Percentiles rank a stretch among this genome's conserved stretches.
Evolutionary conservation across 2,888 invertebrate species (phyloP).

Genomic region (Oligia latruncula): DNA sequence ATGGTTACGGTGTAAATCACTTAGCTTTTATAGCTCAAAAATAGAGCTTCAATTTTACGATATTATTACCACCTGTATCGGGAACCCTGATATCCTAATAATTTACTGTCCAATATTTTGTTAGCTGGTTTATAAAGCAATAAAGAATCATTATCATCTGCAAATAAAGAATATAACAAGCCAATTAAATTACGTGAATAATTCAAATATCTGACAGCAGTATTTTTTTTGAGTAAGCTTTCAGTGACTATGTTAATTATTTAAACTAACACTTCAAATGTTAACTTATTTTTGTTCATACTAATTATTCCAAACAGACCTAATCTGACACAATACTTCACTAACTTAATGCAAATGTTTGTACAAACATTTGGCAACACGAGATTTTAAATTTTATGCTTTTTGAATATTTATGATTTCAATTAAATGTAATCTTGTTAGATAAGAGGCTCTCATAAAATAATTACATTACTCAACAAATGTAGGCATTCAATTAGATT

Average conservation of each 20-base stretch:
- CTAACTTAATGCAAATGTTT: conserved; percentile 29
- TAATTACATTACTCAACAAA: conserved; percentile 59
- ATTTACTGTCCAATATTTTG: neutral
- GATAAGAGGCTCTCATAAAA: conserved; percentile 48
- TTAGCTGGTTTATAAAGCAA: neutral
- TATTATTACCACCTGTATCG: neutral
- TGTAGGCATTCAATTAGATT: conserved; percentile 42
- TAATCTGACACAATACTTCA: conserved; percentile 18
- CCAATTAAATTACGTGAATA: neutral
- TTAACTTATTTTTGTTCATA: neutral
- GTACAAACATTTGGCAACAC: conserved; percentile 50
- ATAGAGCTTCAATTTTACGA: neutral
- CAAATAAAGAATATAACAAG: neutral
- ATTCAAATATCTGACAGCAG: neutral
- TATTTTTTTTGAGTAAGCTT: neutral
- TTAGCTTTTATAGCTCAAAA: neutral
- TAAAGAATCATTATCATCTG: neutral
- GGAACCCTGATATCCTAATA: neutral
- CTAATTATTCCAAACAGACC: neutral
- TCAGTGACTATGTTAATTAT: neutral
- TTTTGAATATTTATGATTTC: conserved; percentile 59
- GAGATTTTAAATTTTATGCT: conserved; percentile 37
- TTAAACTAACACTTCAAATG: neutral
- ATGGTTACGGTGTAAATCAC: conserved; percentile 9
- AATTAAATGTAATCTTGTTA: conserved; percentile 53